Evolutionary conservation across 2,888 invertebrate species (phyloP).

Genomic region (Lasioglossum malachurum): DNA sequence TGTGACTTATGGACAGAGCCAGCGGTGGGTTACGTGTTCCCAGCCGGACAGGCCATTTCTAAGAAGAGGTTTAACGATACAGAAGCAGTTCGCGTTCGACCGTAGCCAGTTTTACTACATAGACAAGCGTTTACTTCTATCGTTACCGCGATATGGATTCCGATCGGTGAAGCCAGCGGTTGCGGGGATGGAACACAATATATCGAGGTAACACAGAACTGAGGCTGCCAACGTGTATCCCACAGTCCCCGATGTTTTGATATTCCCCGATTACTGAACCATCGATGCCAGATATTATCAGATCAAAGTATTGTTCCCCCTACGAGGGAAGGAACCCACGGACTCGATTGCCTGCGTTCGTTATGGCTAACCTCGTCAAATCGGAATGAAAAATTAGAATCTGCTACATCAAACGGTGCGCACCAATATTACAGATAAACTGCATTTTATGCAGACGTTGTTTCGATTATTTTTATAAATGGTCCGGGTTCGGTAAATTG

Average conservation of each 20-base stretch:
- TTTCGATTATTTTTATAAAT: background rate
- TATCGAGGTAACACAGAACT: constrained; percentile 9
- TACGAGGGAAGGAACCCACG: constrained; percentile 1
- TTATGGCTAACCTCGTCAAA: constrained; percentile 5
- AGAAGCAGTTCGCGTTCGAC: constrained; percentile 23
- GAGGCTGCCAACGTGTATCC: constrained; percentile 5
- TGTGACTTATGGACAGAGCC: constrained; percentile 18
- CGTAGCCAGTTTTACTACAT: background rate
- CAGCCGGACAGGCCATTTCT: constrained; percentile 19
- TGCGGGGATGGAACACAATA: constrained; percentile 1
- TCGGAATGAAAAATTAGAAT: background rate
- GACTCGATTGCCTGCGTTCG: background rate
- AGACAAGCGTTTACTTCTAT: constrained; percentile 15
- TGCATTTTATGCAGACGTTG: background rate
- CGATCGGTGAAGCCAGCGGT: background rate
- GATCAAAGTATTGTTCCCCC: constrained; percentile 26
- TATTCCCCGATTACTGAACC: constrained; percentile 30
- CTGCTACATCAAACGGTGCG: background rate
- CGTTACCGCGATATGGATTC: constrained; percentile 19
- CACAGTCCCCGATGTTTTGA: constrained; percentile 28
- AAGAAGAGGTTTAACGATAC: constrained; percentile 38
- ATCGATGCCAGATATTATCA: constrained; percentile 37
- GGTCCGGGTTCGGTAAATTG: background rate
- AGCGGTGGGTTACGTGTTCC: constrained; percentile 45
- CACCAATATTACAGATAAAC: background rate